A percentile compares a stretch with the other conserved stretches of the same genome.
Conservation (phyloP, 2,888 invertebrate genomes). For the Drosophila kanekoi region DNA sequence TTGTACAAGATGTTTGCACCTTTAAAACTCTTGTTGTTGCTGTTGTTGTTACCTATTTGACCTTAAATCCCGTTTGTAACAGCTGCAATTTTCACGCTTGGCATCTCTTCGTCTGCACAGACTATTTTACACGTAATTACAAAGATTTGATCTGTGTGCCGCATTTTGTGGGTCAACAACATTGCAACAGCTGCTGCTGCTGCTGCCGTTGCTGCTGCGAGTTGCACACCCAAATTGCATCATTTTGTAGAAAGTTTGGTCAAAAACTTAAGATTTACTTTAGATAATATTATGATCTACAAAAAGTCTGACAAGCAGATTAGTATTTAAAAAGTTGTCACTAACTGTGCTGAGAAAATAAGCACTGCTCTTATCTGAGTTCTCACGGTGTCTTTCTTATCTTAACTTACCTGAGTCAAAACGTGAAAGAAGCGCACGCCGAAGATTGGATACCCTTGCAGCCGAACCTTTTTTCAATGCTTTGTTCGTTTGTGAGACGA, state of each 20-base stretch:
- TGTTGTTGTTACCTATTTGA: slow-evolving; percentile 10
- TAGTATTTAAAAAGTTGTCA: too few species aligned
- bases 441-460: too few species aligned
- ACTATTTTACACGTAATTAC: slow-evolving; percentile 62
- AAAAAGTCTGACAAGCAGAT: too few species aligned
- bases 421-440: too few species aligned
- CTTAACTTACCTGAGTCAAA: too few species aligned
- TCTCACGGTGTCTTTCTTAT: too few species aligned
- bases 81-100: slow-evolving; percentile 69
- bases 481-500: too few species aligned
- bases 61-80: slow-evolving; percentile 57
- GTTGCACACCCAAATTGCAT: slow-evolving; percentile 2
- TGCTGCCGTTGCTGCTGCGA: slow-evolving; percentile 23
- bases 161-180: slow-evolving; percentile 52
- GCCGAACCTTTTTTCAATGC: too few species aligned
- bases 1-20: slow-evolving; percentile 47
- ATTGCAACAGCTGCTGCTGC: slow-evolving; percentile 5
- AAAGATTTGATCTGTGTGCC: slow-evolving; percentile 52
- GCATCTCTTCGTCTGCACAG: slow-evolving; percentile 30
- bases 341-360: too few species aligned
- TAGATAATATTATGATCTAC: background rate
- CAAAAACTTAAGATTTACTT: background rate
- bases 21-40: slow-evolving; percentile 20
- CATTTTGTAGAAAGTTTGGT: background rate
- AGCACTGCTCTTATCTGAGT: too few species aligned